phyloP scores from a whole-genome alignment of 2,797 vertebrate species.

The Argentina silus region DNA sequence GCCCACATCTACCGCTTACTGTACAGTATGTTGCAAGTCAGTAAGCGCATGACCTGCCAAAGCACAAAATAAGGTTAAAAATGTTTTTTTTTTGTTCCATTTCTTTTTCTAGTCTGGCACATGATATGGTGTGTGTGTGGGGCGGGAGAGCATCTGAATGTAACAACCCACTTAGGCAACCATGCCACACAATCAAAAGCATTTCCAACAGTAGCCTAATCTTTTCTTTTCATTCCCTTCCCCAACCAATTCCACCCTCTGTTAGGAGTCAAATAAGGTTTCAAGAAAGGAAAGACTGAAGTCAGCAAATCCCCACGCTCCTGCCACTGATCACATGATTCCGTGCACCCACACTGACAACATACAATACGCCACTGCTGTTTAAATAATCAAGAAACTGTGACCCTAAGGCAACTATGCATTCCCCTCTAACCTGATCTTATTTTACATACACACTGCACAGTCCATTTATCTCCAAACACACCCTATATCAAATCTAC shows the following conservation, averaged over 20 bases:
- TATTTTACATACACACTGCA: no score
- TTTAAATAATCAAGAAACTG: not conserved
- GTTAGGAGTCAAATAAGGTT: slow-evolving; percentile 77
- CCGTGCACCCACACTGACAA: slow-evolving; percentile 70
- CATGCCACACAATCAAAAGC: slow-evolving; percentile 66
- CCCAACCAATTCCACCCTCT: slow-evolving; percentile 50
- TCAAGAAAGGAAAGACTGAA: slow-evolving; percentile 78
- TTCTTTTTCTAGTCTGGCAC: slow-evolving; percentile 46
- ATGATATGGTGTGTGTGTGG: slow-evolving; percentile 61
- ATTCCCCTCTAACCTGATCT: no score
- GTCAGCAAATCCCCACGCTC: slow-evolving; percentile 77
- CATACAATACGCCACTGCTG: slow-evolving; percentile 60
- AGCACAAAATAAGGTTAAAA: slow-evolving; percentile 53
- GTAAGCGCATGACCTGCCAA: slow-evolving; percentile 47
- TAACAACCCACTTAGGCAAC: slow-evolving; percentile 69
- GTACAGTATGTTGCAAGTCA: slow-evolving; percentile 11
- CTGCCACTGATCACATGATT: slow-evolving; percentile 76
- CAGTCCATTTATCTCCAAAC: no score
- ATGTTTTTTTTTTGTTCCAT: slow-evolving; percentile 49
- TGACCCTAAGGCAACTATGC: not conserved
- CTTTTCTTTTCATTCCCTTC: slow-evolving; percentile 63
- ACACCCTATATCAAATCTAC: not conserved
- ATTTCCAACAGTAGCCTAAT: slow-evolving; percentile 73
- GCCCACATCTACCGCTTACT: slow-evolving; percentile 25
- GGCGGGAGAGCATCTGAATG: slow-evolving; percentile 58